A percentile compares a stretch with the other conserved stretches of the same genome.
Conservation (phyloP, 2,888 invertebrate species). For the Belgica antarctica region DNA sequence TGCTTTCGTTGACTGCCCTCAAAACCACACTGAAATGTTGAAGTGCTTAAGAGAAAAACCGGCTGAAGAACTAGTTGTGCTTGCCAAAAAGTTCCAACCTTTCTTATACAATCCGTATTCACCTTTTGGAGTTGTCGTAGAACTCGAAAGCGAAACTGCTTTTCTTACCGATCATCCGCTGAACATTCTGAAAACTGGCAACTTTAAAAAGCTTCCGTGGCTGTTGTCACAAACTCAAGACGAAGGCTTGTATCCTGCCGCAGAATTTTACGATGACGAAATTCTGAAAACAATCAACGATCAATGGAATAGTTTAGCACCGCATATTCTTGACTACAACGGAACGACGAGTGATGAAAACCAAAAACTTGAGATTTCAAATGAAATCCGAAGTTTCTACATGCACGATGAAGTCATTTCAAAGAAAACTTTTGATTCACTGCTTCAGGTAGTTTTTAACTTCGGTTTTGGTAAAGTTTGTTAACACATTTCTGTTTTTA, state of each 20-base stretch:
- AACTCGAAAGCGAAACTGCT: constrained; percentile 58
- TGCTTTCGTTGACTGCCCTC: constrained; percentile 63
- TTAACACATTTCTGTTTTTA: constrained; percentile 49
- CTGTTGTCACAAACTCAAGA: constrained; percentile 66
- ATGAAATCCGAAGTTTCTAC: constrained; percentile 60
- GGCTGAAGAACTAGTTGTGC: constrained; percentile 61
- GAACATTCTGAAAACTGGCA: constrained; percentile 60
- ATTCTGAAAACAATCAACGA: constrained; percentile 58
- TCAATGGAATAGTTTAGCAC: constrained; percentile 62
- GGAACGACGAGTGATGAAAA: constrained; percentile 57
- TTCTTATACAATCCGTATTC: constrained; percentile 69
- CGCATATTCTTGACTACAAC: constrained; percentile 60
- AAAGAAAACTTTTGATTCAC: constrained; percentile 50
- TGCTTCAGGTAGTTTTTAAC: constrained; percentile 38
- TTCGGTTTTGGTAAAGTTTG: too few relatives aligned
- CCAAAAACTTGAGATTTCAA: constrained; percentile 56
- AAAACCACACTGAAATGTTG: constrained; percentile 59
- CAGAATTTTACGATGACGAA: constrained; percentile 54
- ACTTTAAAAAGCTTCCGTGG: constrained; percentile 66
- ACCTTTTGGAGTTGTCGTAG: constrained; percentile 71
- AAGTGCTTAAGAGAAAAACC: constrained; percentile 65
- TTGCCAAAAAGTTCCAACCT: constrained; percentile 51
- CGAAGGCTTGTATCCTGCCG: constrained; percentile 71
- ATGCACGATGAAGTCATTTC: constrained; percentile 57
- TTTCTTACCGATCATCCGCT: constrained; percentile 68